A percentile compares a stretch with the other conserved stretches of the same genome.
These are phyloP conservation scores for Catharus ustulatus DNA, from an alignment of 2,797 vertebrate genomes.

Conservation along the genomic window DNA sequence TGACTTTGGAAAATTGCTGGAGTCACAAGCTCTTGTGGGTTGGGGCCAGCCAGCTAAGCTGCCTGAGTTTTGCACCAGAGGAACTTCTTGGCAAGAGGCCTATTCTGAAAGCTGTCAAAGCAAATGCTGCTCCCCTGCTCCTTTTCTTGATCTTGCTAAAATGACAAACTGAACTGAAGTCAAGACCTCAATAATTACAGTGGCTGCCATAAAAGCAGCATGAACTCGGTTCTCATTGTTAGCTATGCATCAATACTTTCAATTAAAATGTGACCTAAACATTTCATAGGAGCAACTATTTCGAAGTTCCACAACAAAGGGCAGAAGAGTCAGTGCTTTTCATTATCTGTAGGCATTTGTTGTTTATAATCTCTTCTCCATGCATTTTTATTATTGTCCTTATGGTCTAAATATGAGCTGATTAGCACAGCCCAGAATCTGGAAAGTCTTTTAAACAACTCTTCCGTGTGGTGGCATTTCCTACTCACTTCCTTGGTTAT, in stretches of 20 bases:
- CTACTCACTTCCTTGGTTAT: neutral
- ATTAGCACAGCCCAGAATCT: neutral
- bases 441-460: neutral
- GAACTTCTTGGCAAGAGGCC: neutral
- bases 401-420: neutral
- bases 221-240: slow-evolving; percentile 1
- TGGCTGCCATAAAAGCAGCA: neutral
- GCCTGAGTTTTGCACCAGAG: neutral
- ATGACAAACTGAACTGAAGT: neutral
- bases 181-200: neutral
- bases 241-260: neutral
- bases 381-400: neutral
- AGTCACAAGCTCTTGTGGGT: slow-evolving; percentile 13
- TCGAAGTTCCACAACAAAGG: neutral
- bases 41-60: slow-evolving; percentile 22
- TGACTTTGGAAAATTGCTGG: slow-evolving; percentile 35
- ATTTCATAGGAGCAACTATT: neutral
- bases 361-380: neutral
- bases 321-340: neutral
- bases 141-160: neutral
- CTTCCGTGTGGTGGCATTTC: neutral
- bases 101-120: neutral
- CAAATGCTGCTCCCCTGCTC: neutral
- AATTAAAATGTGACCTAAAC: slow-evolving; percentile 43
- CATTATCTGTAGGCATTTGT: neutral